Evolutionary conservation across 2,113 vertebrate species (phyloP), one percentile per base, ranked within the genome.

Genomic region (Festucalex cinctus): DNA sequence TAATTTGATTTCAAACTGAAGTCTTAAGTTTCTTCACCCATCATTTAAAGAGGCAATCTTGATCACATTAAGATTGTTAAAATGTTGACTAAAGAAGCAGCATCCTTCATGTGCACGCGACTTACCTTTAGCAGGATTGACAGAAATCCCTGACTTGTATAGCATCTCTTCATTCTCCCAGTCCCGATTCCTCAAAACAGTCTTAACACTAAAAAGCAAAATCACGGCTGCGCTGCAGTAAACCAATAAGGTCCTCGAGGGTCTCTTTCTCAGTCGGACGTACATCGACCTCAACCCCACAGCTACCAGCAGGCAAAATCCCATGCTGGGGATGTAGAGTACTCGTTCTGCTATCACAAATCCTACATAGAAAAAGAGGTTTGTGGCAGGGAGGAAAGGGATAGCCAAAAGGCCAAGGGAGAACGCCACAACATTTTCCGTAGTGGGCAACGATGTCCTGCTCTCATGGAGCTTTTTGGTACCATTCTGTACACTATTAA

Each of bases 101-200:
- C 10, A 22, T 63, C 9, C 17, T 35, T 20, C 19, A 22, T 32
- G 9, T 0, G 13, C 3, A 39, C 36, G 6, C 32, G 22, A 73
- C 93, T 88, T 92, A 99, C 98, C 98, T 96, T 99, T 99, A 73
- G 98, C 98, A 85, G 98, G 96, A 87, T 99, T 99, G 77, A 98
- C 96, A 88, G 96, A 95, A 89, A 99, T 98, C 88, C 98, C 98
- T 87, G 98, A 98, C 81, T 91, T 96, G 90, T 99, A 99, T 37
- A 99, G 94, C 96, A 98, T 97, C 91, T 99, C 97, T 81, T 99
- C 98, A 68, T 96, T 96, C 82, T 93, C 93, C 98, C 98, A 99
- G 91, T 99, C 98, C 69, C 85, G 90, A 76, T 99, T 99, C 88
- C 98, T 95, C 89, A 95, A 85, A 41, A 93, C 90, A 9, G 98